These are phyloP conservation scores for Sebastes cheni DNA, from an alignment of 2,797 vertebrate genomes.

Conservation along the genomic window DNA sequence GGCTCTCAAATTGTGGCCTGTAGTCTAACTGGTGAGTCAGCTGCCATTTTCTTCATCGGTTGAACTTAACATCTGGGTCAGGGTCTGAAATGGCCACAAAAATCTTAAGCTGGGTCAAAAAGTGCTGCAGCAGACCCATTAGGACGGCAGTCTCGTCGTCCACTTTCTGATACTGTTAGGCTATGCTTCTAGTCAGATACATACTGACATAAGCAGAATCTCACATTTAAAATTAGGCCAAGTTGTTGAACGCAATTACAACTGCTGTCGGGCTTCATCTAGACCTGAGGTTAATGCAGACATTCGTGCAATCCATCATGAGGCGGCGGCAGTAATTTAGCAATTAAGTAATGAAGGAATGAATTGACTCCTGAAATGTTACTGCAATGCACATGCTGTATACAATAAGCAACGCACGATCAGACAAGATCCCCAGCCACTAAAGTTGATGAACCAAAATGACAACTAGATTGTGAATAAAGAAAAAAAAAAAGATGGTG, in stretches of 20 bases:
- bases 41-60: conserved; percentile 65
- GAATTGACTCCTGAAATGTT: conserved; percentile 59
- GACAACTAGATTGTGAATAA: conserved; percentile 17
- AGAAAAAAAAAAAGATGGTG: not conserved
- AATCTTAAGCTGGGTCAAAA: conserved; percentile 32
- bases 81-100: conserved; percentile 64
- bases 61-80: conserved; percentile 63
- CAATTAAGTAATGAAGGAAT: conserved; percentile 59
- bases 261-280: conserved; percentile 5
- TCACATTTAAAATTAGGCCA: conserved; percentile 18
- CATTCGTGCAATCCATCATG: conserved; percentile 48
- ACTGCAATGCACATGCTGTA: conserved; percentile 49
- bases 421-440: conserved; percentile 10
- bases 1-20: conserved; percentile 32
- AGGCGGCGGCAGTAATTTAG: conserved; percentile 55
- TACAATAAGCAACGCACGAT: conserved; percentile 32
- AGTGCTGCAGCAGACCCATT: conserved; percentile 17
- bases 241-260: conserved; percentile 34
- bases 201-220: not conserved
- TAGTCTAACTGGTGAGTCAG: conserved; percentile 51
- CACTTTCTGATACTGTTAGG: conserved; percentile 3
- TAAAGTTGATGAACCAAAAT: conserved; percentile 24
- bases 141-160: not conserved
- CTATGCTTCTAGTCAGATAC: not conserved
- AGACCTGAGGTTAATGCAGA: conserved; percentile 54